Evolutionary conservation across 2,113 vertebrate genomes (phyloP), one percentile per base, ranked within the genome.

Genomic region (Acanthisitta chloris): DNA sequence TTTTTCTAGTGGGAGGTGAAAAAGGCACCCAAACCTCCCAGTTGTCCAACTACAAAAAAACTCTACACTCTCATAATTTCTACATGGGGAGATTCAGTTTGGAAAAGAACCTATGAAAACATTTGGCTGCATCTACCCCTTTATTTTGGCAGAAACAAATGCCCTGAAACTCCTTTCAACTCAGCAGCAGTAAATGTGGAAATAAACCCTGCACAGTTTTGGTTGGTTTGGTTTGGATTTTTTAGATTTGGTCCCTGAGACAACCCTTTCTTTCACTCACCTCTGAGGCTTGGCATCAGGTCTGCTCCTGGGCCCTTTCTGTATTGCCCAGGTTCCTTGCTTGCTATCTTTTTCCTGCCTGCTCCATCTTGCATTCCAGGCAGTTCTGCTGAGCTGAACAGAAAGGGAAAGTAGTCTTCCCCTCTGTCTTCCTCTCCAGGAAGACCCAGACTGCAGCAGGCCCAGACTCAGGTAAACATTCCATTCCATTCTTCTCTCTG

Each of bases 371-470:
- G 95, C 95, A 96, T 97, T 97, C 95, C 96, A 97, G 96, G 95
- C 96, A 97, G 96, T 97, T 97, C 96, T 97, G 92, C 96, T 3
- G 86, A 97, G 96, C 96, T 97, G 95, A 97, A 97, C 95, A 96
- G 82, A 97, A 97, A 97, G 96, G 96, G 95, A 95, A 97, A 97
- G 86, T 97, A 96, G 91, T 97, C 96, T 97, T 97, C 96, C 96
- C 96, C 96, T 97, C 95, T 97, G 96, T 97, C 96, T 97, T 97
- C 96, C 96, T 97, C 96, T 95, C 95, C 96, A 97, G 96, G 96
- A 96, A 97, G 96, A 96, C 96, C 94, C 95, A 97, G 96, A 91
- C 95, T 1, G 43, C 96, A 65, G 91, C 95, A 96, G 92, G 58
- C 94, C 96, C 94, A 96, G 92, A 96, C 90, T 96, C 94, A 97